Evolutionary conservation across 2,888 invertebrate genomes (phyloP).

Genomic region (Eubasilissa splendida): DNA sequence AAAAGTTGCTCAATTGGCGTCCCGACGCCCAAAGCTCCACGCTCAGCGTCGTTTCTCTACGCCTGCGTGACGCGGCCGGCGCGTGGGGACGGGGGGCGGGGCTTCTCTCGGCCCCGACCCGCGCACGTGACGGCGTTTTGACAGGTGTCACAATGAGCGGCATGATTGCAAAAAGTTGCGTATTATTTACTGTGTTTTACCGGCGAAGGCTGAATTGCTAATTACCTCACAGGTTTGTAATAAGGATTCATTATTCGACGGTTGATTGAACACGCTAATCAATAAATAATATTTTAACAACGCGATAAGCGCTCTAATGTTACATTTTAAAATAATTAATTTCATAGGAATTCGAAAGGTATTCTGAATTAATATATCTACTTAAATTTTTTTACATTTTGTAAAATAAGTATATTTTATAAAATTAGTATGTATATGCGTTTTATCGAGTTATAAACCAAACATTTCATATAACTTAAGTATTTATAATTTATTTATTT

Average conservation of each 20-base stretch:
- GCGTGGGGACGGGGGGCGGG: background rate
- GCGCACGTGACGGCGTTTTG: slow-evolving; percentile 55
- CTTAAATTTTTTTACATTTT: no score
- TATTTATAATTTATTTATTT: no score
- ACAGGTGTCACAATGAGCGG: slow-evolving; percentile 45
- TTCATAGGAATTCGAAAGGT: no score
- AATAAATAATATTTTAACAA: background rate
- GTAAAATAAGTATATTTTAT: no score
- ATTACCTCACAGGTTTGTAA: slow-evolving; percentile 16
- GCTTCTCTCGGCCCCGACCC: slow-evolving; percentile 26
- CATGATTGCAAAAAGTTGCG: slow-evolving; percentile 44
- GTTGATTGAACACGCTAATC: background rate
- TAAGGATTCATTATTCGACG: slow-evolving; percentile 3
- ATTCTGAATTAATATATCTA: no score
- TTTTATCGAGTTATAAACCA: no score
- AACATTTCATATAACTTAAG: no score
- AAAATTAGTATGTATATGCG: no score
- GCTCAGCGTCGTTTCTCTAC: background rate
- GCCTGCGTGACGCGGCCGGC: background rate
- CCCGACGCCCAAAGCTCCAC: background rate
- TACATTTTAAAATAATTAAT: no score
- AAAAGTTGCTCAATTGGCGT: background rate
- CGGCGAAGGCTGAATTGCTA: slow-evolving; percentile 28
- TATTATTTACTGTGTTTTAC: slow-evolving; percentile 30
- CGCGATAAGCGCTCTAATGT: background rate